Base-by-base conservation (phyloP, 2,113 vertebrate species). In the Entomyzon cyanotis region DNA sequence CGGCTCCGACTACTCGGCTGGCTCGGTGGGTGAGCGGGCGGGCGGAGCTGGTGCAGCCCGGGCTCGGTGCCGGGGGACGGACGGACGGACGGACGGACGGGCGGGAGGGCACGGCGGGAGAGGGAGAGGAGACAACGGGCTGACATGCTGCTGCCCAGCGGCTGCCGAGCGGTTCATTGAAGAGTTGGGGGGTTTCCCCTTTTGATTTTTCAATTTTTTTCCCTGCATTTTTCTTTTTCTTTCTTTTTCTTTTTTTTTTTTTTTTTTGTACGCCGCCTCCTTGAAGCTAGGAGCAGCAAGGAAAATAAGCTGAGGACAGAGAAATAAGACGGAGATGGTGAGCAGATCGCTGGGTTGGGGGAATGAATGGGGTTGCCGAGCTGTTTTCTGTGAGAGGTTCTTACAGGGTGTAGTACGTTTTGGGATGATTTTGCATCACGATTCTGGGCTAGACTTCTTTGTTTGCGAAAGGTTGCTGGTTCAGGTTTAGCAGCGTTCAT, bases 271-370 rank as follows among this genome's bases (percentile, higher is more conserved):
- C 82, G 5, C 84, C 84, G 31, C 87, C 76, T 58, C 30, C 67
- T 64, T 52, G 81, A 91, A 96, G 86, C 64, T 58, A 7, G 82
- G 50, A 64, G 73, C 39, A 67, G 84, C 39, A 81, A 67, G 42
- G 79, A 59, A n/a, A 52, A 84, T 52, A 86, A 75, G 85, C 86
- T 42, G 67, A 78, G 68, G 84, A 70, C 65, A 46, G 86, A 89
- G 94, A 21, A 44, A 67, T 39, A 46, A 30, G 53, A 60, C 74
- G 49, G 89, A 87, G 90, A 95, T 94, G 97, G 96, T 95, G 95
- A 96, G 96, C 79, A 44, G 44, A 21, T 52, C 46, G 2, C 28
- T 33, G 91, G 65, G n/a, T 1, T 42, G 25, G 85, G 65, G 67
- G 7, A 42, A n/a, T 55, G 91, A 53, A 70, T 85, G 95, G 49